Evolutionary conservation across 1,140 invertebrate genomes (phyloP).

Genomic region (Bombus polaris): DNA sequence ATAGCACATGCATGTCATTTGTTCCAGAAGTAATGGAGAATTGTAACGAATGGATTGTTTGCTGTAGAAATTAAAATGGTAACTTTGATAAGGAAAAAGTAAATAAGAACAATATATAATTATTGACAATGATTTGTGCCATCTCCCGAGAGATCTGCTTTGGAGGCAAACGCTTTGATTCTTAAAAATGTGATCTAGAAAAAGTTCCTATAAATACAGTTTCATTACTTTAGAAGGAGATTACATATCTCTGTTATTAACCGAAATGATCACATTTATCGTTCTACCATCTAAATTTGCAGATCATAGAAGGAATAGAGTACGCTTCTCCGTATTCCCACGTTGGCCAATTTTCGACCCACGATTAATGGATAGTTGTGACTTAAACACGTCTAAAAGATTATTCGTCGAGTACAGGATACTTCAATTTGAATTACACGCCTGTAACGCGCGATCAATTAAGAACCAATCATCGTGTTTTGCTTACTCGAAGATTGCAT

Average conservation of each 20-base stretch:
- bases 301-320: not conserved
- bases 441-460: not conserved
- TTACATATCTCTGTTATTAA: not conserved
- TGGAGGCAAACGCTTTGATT: not conserved
- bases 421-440: not conserved
- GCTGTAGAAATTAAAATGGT: not conserved
- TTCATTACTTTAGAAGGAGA: not conserved
- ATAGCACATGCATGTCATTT: not conserved
- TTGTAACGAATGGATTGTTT: not conserved
- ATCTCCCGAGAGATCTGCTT: not conserved
- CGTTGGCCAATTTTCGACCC: not conserved
- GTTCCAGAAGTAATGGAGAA: not conserved
- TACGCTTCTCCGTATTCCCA: not conserved
- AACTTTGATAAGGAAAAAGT: not conserved
- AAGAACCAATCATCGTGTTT: conserved; percentile 2
- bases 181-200: too few species aligned
- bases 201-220: too few species aligned
- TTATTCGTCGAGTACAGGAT: not conserved
- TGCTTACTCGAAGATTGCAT: not conserved
- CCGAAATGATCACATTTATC: too few species aligned
- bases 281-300: not conserved
- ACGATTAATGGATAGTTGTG: too few species aligned
- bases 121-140: too few species aligned
- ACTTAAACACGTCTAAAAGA: not conserved
- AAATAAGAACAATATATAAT: not conserved